phyloP scores from a whole-genome alignment of 2,888 invertebrate species.

The Folsomia candida region DNA sequence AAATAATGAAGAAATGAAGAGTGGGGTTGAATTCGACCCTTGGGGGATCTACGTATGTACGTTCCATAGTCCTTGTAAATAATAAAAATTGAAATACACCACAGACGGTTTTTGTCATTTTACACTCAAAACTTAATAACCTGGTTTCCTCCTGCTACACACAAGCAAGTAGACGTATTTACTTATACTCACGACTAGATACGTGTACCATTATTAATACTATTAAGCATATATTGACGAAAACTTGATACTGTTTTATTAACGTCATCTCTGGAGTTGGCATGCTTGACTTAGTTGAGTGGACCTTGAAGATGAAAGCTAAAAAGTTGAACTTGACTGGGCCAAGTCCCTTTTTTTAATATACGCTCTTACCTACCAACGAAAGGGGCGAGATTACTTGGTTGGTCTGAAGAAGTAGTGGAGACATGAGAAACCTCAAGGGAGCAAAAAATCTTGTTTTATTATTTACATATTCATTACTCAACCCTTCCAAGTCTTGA shows the following conservation, averaged over 20 bases:
- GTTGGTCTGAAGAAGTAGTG: neutral
- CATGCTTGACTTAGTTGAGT: neutral
- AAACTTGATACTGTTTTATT: neutral
- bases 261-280: neutral
- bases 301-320: neutral
- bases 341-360: neutral
- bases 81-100: too few relatives aligned
- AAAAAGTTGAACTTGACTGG: neutral
- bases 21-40: too few relatives aligned
- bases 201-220: too few relatives aligned
- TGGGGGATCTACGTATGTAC: too few relatives aligned
- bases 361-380: neutral
- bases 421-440: constrained; percentile 6
- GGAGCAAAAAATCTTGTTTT: neutral
- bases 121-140: too few relatives aligned
- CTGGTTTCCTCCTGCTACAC: too few relatives aligned
- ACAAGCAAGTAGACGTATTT: too few relatives aligned
- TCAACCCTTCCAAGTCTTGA: neutral
- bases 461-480: constrained; percentile 8
- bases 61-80: too few relatives aligned
- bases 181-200: too few relatives aligned
- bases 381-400: neutral
- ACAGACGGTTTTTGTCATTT: too few relatives aligned
- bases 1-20: too few relatives aligned
- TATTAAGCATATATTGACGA: too few relatives aligned